Conservation (phyloP, 2,797 vertebrate species). For the Lepilemur septentrionalis region DNA sequence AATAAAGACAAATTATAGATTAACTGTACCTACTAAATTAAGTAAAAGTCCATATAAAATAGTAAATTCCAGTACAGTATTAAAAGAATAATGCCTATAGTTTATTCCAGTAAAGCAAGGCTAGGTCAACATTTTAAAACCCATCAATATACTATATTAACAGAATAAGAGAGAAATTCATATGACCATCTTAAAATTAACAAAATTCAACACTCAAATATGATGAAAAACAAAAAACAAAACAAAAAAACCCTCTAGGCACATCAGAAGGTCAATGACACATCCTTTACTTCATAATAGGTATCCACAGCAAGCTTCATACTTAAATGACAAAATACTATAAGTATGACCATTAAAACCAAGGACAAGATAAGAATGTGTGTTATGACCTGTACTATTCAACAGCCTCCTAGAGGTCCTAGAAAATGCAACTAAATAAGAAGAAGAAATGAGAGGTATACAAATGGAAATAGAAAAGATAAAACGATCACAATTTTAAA, state of each 20-base stretch:
- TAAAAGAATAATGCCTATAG: background rate
- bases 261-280: background rate
- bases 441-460: background rate
- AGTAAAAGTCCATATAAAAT: background rate
- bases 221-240: background rate
- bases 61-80: background rate
- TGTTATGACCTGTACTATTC: background rate
- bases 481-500: background rate
- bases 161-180: background rate
- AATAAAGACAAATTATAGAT: constrained; percentile 52
- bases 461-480: background rate
- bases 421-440: background rate
- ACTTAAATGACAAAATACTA: background rate
- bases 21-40: background rate
- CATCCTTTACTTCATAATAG: background rate
- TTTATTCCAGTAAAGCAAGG: constrained; percentile 11
- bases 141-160: background rate
- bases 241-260: background rate
- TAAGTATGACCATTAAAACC: background rate
- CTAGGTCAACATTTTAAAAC: background rate
- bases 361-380: background rate
- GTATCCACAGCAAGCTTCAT: background rate
- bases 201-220: background rate
- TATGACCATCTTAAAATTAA: background rate
- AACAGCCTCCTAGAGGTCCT: background rate